Base-by-base conservation (phyloP, 2,113 vertebrate species). In the Alethe diademata region DNA sequence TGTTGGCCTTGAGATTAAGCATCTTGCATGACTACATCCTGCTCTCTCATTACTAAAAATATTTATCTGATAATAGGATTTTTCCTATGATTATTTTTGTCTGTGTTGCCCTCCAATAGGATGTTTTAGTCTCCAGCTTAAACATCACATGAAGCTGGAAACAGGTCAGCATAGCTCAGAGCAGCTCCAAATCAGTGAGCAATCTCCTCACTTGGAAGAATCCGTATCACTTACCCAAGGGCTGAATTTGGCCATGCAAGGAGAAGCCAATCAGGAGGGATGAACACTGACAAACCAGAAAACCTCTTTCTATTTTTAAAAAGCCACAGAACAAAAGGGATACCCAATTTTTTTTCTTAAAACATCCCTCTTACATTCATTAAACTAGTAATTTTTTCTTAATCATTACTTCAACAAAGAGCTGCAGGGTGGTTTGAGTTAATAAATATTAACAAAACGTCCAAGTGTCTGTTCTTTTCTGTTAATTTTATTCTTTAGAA, bases 41-140 rank as follows among this genome's bases (percentile, higher is more conserved):
- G 72, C 64, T 90, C 72, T 78, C 67, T 94, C 86, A 72, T 79
- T 87, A 94, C 78, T 72, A 84, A 43, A 82, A 92, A 78, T 76
- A 83, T 73, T 79, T 76, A 45, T 36, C 76, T 35, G 71, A 81
- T 76, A 80, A 58, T 14, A 54, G 45, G 45, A 45, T 54, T 90
- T 87, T 78, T 80, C 33, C 66, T 65, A 17, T 5, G 38, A 82
- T 60, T 87, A 25, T 40, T 78, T 74, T 75, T 79, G 53, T 61
- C 88, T 69, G 17, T 40, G n/a, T 70, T 50, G 43, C 82, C 84
- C 12, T 8, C 69, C 88, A 91, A 58, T 12, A n/a, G 76, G 54
- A 90, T 66, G 72, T 48, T 86, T 87, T 83, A 88, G 24, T 71
- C 84, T 86, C 58, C 90, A 87, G 54, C 43, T 94, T 35, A 56